Conservation (phyloP, 1,140 invertebrate genomes). For the Macrosteles quadrilineatus region DNA sequence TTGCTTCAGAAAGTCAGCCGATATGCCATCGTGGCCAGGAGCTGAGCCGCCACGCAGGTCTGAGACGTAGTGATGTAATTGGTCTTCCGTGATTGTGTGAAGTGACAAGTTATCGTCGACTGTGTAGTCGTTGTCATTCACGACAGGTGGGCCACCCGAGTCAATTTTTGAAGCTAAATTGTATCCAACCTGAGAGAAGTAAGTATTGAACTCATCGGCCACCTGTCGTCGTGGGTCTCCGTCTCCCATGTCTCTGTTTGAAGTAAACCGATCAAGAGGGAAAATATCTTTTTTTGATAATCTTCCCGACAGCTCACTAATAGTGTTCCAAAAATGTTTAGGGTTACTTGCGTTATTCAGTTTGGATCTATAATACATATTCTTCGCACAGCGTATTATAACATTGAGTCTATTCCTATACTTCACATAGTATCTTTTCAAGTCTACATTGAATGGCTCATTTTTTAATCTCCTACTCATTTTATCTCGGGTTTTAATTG, state of each 20-base stretch:
- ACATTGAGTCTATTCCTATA: not conserved
- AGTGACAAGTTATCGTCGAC: not conserved
- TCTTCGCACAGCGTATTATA: not conserved
- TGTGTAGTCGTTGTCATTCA: not conserved
- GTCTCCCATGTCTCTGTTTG: not conserved
- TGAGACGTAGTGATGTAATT: not conserved
- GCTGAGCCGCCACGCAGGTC: constrained; percentile 15
- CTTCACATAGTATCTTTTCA: not conserved
- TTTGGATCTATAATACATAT: not conserved
- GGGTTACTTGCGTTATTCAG: not conserved
- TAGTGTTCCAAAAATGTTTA: not conserved
- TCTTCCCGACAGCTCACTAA: not conserved
- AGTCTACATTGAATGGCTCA: not conserved
- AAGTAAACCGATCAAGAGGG: not conserved
- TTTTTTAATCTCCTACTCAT: not conserved
- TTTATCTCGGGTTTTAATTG: not conserved
- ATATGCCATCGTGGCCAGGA: not conserved
- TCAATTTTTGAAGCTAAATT: not conserved
- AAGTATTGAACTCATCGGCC: not conserved
- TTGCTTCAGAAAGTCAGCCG: constrained; percentile 5
- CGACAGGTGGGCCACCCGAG: not conserved
- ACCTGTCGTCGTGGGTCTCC: not conserved
- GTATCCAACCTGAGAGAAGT: not conserved
- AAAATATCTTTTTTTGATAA: not conserved
- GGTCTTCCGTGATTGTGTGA: not conserved